Evolutionary conservation across 2,797 vertebrate genomes (phyloP).

Genomic region (Cuculus canorus): DNA sequence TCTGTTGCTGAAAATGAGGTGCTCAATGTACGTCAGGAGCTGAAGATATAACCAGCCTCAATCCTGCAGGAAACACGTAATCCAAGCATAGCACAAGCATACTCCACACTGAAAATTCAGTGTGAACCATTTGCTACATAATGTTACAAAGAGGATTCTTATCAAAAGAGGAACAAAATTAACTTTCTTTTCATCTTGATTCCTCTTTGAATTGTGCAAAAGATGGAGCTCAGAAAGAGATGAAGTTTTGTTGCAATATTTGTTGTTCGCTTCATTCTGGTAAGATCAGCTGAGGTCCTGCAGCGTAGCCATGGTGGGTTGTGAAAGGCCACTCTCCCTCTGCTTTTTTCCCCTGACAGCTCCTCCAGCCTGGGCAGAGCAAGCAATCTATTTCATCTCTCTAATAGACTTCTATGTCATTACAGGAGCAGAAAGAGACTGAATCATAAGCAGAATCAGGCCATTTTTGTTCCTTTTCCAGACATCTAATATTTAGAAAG

Average conservation of each 20-base stretch:
- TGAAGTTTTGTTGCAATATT: not conserved
- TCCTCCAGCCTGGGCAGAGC: not conserved
- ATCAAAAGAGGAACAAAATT: not conserved
- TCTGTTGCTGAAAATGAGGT: not conserved
- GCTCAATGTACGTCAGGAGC: not conserved
- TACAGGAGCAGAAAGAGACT: not conserved
- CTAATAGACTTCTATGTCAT: not conserved
- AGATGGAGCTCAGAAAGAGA: not conserved
- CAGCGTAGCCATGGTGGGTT: rapidly evolving
- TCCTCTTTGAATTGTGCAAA: not conserved
- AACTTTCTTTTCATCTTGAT: not conserved
- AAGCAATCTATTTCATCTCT: not conserved
- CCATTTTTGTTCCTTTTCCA: not conserved
- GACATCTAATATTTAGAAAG: not conserved
- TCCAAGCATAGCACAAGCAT: rapidly evolving
- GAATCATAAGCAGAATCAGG: not conserved
- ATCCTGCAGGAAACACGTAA: not conserved
- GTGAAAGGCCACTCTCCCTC: rapidly evolving
- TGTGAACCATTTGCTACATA: not conserved
- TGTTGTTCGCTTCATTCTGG: not conserved
- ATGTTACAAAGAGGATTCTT: not conserved
- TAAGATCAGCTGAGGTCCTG: not conserved
- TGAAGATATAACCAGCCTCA: not conserved
- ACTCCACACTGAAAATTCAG: not conserved
- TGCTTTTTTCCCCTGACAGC: not conserved